These are phyloP conservation scores for Tetramorium alpestre DNA, from an alignment of 1,140 invertebrate genomes.

Conservation along the genomic window DNA sequence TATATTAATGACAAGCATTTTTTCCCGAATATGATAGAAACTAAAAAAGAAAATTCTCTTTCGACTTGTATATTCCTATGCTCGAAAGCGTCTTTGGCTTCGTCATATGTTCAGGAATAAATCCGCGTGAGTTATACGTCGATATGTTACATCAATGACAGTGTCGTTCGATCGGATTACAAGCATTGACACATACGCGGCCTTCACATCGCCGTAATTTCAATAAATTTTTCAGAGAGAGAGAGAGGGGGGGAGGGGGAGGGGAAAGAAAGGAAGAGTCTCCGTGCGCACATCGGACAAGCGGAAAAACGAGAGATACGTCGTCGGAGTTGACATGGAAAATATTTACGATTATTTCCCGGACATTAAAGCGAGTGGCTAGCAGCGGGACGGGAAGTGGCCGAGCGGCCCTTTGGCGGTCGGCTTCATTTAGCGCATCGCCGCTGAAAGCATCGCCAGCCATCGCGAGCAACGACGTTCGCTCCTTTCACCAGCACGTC, in stretches of 20 bases:
- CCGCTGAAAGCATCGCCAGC: conserved; percentile 43
- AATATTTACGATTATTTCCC: conserved; percentile 73
- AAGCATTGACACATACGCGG: conserved; percentile 43
- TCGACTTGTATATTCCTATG: background rate
- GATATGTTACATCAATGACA: conserved; percentile 4
- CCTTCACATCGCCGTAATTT: conserved; percentile 45
- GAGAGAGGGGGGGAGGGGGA: too few species aligned
- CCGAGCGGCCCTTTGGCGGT: conserved; percentile 29
- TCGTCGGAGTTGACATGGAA: conserved; percentile 53
- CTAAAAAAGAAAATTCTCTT: background rate
- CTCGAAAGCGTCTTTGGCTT: background rate
- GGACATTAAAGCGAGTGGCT: conserved; percentile 64
- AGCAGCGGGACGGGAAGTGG: conserved; percentile 12
- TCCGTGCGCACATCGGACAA: background rate
- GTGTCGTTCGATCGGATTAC: conserved; percentile 62
- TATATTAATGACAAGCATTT: background rate
- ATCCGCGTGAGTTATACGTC: background rate
- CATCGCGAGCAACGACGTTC: conserved; percentile 45
- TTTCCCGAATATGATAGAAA: background rate
- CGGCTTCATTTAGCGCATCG: conserved; percentile 58
- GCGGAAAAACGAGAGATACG: background rate
- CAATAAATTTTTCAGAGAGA: conserved; percentile 64
- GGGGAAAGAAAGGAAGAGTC: background rate
- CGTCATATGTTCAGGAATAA: background rate
- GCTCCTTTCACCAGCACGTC: conserved; percentile 48